These are phyloP conservation scores for Drosophila neoperkinsi DNA, from an alignment of 2,888 invertebrate genomes.

Conservation along the genomic window DNA sequence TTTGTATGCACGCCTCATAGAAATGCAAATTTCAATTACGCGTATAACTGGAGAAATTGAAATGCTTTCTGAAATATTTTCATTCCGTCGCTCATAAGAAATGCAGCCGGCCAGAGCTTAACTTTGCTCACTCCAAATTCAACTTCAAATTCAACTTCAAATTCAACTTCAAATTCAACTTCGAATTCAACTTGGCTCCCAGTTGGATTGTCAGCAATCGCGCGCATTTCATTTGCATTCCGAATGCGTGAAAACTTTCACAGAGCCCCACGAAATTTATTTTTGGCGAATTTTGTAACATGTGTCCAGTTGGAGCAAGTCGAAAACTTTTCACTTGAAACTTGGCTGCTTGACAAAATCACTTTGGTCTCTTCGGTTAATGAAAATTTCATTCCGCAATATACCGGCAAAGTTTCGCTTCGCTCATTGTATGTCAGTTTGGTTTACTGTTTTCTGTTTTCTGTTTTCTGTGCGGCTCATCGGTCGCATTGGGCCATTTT, in stretches of 20 bases:
- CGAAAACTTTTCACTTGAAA: constrained; percentile 73
- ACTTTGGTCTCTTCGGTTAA: constrained; percentile 77
- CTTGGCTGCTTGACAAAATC: constrained; percentile 59
- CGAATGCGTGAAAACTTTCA: constrained; percentile 68
- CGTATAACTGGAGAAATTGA: constrained; percentile 74
- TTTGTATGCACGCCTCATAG: constrained; percentile 54
- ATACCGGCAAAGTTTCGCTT: constrained; percentile 57
- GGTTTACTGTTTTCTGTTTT: background rate
- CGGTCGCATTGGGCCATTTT: constrained; percentile 47
- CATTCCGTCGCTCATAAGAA: constrained; percentile 66
- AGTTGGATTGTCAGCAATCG: constrained; percentile 66
- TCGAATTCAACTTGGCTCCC: constrained; percentile 16
- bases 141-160: constrained; percentile 18
- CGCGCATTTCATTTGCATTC: constrained; percentile 78
- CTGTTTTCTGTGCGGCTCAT: constrained; percentile 18
- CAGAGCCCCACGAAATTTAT: constrained; percentile 64
- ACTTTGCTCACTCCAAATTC: constrained; percentile 42
- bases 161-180: constrained; percentile 20
- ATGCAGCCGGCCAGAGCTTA: constrained; percentile 64
- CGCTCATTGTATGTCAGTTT: constrained; percentile 14
- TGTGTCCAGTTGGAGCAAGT: constrained; percentile 75
- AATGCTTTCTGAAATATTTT: constrained; percentile 76
- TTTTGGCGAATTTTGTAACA: constrained; percentile 78
- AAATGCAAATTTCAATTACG: constrained; percentile 82
- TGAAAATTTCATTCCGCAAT: constrained; percentile 71